A percentile compares a stretch with the other conserved stretches of the same genome.
phyloP scores from a whole-genome alignment of 1,140 invertebrate genomes.

The Mesaphorura yosii region DNA sequence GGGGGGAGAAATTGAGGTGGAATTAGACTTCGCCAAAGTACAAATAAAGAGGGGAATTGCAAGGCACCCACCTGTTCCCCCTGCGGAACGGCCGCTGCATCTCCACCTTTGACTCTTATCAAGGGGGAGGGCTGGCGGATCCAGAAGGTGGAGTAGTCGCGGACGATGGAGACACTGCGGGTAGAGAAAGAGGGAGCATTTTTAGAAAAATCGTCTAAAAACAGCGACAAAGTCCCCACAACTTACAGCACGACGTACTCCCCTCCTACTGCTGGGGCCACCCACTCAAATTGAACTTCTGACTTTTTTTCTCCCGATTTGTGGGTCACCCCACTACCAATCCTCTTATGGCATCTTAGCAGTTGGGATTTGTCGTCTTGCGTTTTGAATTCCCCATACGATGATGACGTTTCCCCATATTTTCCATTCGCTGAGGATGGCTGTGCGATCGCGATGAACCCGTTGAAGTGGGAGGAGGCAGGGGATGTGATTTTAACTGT shows the following conservation, averaged over 20 bases:
- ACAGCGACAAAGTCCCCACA: neutral
- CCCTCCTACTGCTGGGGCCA: neutral
- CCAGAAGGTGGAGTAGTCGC: neutral
- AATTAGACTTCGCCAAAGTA: too few relatives aligned
- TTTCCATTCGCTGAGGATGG: neutral
- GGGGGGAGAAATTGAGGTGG: too few relatives aligned
- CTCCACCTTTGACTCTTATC: neutral
- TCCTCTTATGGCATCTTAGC: neutral
- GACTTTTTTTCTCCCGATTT: neutral
- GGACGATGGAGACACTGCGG: neutral
- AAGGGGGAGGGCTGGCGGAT: neutral
- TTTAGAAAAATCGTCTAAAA: neutral
- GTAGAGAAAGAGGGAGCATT: neutral
- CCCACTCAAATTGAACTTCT: neutral
- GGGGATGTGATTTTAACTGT: neutral
- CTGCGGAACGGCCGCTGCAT: too few relatives aligned
- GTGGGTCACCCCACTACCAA: neutral
- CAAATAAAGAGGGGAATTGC: too few relatives aligned
- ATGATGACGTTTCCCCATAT: neutral
- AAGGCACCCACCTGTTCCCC: too few relatives aligned
- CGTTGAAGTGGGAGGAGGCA: neutral
- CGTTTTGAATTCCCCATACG: neutral
- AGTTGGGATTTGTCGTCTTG: neutral
- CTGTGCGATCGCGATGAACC: neutral
- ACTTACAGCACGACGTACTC: slow-evolving; percentile 8